Base-by-base conservation (phyloP, 2,113 vertebrate species). In the Neoarius graeffei region DNA sequence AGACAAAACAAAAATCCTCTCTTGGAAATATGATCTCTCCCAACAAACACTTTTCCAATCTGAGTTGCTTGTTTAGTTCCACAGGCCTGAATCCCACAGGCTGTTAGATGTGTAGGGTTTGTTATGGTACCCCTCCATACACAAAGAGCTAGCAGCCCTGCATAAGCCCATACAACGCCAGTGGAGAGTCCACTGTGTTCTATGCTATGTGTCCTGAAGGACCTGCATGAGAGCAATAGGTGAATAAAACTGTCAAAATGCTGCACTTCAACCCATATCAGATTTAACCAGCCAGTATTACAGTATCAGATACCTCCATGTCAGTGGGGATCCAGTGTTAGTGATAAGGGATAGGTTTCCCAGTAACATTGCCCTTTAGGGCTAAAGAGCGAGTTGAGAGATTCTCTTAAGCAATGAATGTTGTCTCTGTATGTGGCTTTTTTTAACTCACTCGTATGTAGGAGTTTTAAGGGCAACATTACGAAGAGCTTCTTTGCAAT, bases 1-100 rank as follows among this genome's bases (percentile, higher is more conserved):
- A 82, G 84, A 91, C 60, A 67, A 82, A 85, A 85, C 67, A 64
- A 85, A 89, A 85, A 86, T 87, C 87, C 66, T 66, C 86, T 69
- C 80, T 86, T 27, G 15, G 42, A 82, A 85, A 86, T 73, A 87
- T 42, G 69, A 69, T 71, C n/a, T 77, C 83, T 73, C 23, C 67
- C 35, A 80, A 27, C 73, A 76, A 71, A 57, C 66, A 64, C 50
- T 14, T n/a, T 67, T 80, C 74, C 20, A 27, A 76, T 88, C 71
- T 76, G 57, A 82, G 48, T n/a, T 56, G 56, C 35, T 83, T 81
- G 48, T 71, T 71, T 80, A 85, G 76, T 81, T 79, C 62, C 60
- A 81, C 27, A 54, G 67, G 76, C 83, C 62, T 85, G 83, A 77
- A 64, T 85, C 74, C 74, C 69, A 87, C 71, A 67, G 42, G 48